Evolutionary conservation across 2,797 vertebrate genomes (phyloP), one percentile per base, ranked within the genome.

Genomic region (Halcyon chelicuti): DNA sequence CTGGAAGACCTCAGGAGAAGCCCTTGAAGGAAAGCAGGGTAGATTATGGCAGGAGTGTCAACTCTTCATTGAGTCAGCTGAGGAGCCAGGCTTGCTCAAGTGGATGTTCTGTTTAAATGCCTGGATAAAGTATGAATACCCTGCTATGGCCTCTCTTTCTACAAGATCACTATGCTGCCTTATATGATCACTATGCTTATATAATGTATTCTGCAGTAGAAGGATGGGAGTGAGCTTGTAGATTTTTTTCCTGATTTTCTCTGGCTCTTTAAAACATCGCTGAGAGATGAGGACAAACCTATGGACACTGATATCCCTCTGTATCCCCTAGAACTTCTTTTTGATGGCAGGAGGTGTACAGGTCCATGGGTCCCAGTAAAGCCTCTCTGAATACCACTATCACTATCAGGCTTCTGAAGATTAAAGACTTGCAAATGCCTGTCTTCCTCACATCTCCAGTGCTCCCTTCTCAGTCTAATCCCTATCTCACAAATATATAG

Each of bases 241-340:
- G 19, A 22, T 31, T 47, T 93, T 80, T 80, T 86, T 19, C n/a
- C 33, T 40, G 16, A 3, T 6, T 86, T 74, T 44, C 31, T 79
- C 72, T 65, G 39, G 5, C 26, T 93, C 23, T 76, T 82, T 5
- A 26, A n/a, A 77, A 6, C 7, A 39, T 14, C 44, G 31, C n/a
- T 80, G 51, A 42, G 62, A 33, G 12, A 60, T 13, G 8, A 4
- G 35, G 18, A 68, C 29, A 65, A 82, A 44, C 13, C 28, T 67
- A 4, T 0, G 15, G 25, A 54, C 28, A 17, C 3, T 2, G 0
- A 3, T 26, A 7, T 29, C 5, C 13, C 23, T 46, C 18, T 33
- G 17, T 6, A 4, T 74, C 23, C 14, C 47, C 28, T 25, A 60
- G 28, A 21, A 62, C 54, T 52, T 22, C 4, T 66, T 85, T 57